These are phyloP conservation scores for Oceanodroma tethys DNA, from an alignment of 2,113 vertebrate genomes.

Conservation along the genomic window DNA sequence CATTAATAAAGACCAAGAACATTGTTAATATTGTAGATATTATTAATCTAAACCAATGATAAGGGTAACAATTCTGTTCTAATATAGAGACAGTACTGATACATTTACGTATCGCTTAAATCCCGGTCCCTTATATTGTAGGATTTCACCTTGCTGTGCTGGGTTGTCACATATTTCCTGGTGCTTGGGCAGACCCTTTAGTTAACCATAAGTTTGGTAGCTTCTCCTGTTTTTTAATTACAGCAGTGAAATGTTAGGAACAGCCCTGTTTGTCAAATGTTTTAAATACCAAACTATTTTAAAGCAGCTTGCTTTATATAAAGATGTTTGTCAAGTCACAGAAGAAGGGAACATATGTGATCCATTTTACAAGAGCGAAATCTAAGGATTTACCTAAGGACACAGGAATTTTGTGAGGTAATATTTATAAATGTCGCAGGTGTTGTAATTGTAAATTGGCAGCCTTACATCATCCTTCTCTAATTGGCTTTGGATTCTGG, in stretches of 20 bases:
- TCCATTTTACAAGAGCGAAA: slow-evolving; percentile 61
- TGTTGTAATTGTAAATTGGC: slow-evolving; percentile 43
- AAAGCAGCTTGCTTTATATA: not conserved
- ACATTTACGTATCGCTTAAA: not conserved
- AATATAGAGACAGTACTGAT: not conserved
- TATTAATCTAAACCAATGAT: not conserved
- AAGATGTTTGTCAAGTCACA: not conserved
- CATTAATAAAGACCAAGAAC: not conserved
- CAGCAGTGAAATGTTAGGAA: not conserved
- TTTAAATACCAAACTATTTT: slow-evolving; percentile 14
- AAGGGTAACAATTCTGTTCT: not conserved
- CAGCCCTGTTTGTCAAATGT: not conserved
- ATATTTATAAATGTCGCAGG: slow-evolving; percentile 53
- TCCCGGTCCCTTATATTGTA: not conserved
- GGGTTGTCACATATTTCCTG: not conserved
- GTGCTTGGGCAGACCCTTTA: not conserved
- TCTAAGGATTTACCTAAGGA: slow-evolving; percentile 62
- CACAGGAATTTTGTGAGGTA: slow-evolving; percentile 66
- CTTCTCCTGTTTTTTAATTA: slow-evolving; percentile 14
- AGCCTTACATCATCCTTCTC: not conserved
- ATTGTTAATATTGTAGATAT: not conserved
- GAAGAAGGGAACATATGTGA: slow-evolving; percentile 57
- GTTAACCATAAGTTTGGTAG: not conserved
- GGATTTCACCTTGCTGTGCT: not conserved
- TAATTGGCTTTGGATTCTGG: slow-evolving; percentile 47